A percentile compares a stretch with the other conserved stretches of the same genome.
These are phyloP conservation scores for Helobdella robusta DNA, from an alignment of 2,888 invertebrate species.

Conservation along the genomic window DNA sequence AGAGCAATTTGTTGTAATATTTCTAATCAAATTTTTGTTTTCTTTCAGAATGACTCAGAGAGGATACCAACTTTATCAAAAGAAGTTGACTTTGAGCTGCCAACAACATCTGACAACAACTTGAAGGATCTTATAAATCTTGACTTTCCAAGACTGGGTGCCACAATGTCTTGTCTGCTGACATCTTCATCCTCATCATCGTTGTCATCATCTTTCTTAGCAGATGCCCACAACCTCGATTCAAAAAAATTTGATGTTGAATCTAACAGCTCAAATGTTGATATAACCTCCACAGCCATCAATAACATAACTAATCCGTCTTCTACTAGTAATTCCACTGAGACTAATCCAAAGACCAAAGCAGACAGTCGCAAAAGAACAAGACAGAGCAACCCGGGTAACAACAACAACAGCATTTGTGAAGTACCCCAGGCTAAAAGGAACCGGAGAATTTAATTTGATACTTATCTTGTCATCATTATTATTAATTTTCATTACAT, in stretches of 20 bases:
- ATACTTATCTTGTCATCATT: too few relatives aligned
- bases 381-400: slow-evolving; percentile 8
- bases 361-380: slow-evolving; percentile 18
- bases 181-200: slow-evolving; percentile 17
- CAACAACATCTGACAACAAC: neutral
- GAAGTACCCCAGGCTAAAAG: slow-evolving; percentile 1
- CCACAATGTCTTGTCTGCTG: slow-evolving; percentile 10
- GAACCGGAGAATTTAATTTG: slow-evolving; percentile 14
- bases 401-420: too few relatives aligned
- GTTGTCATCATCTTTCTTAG: neutral
- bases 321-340: too few relatives aligned
- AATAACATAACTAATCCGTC: neutral
- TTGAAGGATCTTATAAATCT: slow-evolving; percentile 9
- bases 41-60: slow-evolving; percentile 21
- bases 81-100: slow-evolving; percentile 21
- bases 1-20: neutral
- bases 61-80: neutral
- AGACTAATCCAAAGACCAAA: neutral
- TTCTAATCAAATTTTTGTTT: neutral
- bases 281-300: neutral
- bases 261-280: neutral
- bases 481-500: too few relatives aligned
- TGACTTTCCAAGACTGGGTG: neutral
- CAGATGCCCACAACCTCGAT: neutral
- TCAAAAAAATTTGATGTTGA: neutral